A percentile compares a stretch with the other conserved stretches of the same genome.
Conservation (phyloP, 1,140 invertebrate genomes). For the Stegodyphus mimosarum region DNA sequence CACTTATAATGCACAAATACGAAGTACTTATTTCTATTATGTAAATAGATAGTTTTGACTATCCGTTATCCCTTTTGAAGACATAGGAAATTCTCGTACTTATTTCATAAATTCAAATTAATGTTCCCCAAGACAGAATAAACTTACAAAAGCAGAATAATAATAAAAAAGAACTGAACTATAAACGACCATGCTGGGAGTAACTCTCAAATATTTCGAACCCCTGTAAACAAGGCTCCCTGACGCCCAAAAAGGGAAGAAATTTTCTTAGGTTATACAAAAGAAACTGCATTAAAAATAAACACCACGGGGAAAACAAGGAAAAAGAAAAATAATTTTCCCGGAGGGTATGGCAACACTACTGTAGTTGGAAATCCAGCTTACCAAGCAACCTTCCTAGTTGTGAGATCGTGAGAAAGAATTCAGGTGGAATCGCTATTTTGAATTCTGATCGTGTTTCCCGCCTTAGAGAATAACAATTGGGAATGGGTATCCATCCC, state of each 20-base stretch:
- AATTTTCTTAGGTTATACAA: background rate
- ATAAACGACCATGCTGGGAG: no score
- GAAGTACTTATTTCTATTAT: no score
- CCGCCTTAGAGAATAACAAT: conserved; percentile 29
- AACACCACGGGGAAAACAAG: background rate
- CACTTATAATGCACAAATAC: no score
- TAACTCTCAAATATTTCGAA: no score
- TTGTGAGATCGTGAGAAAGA: conserved; percentile 12
- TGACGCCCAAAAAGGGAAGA: background rate
- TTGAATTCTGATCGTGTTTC: conserved; percentile 32
- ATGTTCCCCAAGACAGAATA: no score
- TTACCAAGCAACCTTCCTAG: background rate
- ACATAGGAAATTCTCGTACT: no score
- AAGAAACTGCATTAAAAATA: conserved; percentile 25
- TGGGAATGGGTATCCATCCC: background rate
- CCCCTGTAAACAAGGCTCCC: no score
- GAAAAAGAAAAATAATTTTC: background rate
- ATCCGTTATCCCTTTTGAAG: no score
- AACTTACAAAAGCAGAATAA: no score
- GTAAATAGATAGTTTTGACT: no score
- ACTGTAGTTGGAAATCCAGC: background rate
- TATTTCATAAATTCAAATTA: no score
- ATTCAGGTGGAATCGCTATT: conserved; percentile 23
- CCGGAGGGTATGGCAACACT: background rate
- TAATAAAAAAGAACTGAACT: no score